Conservation (phyloP, 2,797 vertebrate species). For the Naso thynnoides region DNA sequence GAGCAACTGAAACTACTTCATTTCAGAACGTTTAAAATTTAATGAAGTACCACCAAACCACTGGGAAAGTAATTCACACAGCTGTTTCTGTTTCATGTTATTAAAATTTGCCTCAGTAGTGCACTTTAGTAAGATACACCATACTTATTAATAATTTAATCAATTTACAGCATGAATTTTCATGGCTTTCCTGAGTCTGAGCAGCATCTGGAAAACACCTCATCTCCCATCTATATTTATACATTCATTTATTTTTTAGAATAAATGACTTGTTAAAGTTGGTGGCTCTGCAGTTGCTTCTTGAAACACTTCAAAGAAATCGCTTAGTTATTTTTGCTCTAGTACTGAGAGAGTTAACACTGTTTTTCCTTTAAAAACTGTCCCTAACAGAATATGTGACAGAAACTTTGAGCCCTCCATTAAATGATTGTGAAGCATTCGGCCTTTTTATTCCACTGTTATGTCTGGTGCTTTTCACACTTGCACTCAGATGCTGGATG, state of each 20-base stretch:
- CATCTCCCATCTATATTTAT: neutral
- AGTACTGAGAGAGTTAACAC: constrained; percentile 19
- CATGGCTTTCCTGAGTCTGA: constrained; percentile 2
- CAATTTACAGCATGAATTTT: constrained; percentile 6
- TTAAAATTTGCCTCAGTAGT: neutral
- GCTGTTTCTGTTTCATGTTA: neutral
- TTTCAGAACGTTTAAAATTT: constrained; percentile 2
- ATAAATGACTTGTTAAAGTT: neutral
- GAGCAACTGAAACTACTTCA: neutral
- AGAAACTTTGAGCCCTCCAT: constrained; percentile 27
- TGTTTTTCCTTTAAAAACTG: constrained; percentile 28
- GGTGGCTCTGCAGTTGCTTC: neutral
- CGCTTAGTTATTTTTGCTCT: constrained; percentile 21
- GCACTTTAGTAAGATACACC: neutral
- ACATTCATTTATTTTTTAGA: neutral
- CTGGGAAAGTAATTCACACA: constrained; percentile 1
- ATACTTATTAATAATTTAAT: constrained; percentile 2
- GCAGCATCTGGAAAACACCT: constrained; percentile 15
- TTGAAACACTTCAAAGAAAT: constrained; percentile 7
- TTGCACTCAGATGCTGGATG: constrained; percentile 32
- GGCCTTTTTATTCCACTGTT: constrained; percentile 53
- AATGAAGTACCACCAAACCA: constrained; percentile 10
- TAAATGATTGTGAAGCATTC: constrained; percentile 56
- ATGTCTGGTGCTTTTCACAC: constrained; percentile 42
- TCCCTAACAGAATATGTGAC: neutral